These are phyloP conservation scores for Thunnus thynnus DNA, from an alignment of 2,113 vertebrate genomes.

Conservation along the genomic window DNA sequence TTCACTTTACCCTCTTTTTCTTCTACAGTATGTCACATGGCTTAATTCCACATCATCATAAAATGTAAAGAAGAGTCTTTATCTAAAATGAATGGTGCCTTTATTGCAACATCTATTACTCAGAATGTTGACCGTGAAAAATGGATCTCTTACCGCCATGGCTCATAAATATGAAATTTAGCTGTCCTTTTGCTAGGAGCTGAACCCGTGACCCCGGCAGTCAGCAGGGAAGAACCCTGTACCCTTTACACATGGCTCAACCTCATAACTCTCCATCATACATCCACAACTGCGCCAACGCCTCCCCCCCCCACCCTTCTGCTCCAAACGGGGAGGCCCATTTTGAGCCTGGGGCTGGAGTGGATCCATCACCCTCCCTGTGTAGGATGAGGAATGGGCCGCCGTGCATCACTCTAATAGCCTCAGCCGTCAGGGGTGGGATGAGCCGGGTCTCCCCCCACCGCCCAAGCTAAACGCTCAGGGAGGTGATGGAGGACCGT, in stretches of 20 bases:
- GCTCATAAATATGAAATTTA: slow-evolving; percentile 53
- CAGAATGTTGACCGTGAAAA: not conserved
- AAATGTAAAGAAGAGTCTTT: slow-evolving; percentile 20
- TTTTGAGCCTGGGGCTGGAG: slow-evolving; percentile 45
- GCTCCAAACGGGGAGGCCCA: slow-evolving; percentile 40
- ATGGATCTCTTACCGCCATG: not conserved
- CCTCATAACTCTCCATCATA: slow-evolving; percentile 70
- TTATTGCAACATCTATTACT: slow-evolving; percentile 27
- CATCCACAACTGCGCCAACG: slow-evolving; percentile 14
- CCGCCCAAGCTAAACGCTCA: slow-evolving; percentile 66
- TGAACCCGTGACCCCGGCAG: slow-evolving; percentile 35
- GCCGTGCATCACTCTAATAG: slow-evolving; percentile 79
- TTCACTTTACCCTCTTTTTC: slow-evolving; percentile 1
- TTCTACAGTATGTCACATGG: not conserved
- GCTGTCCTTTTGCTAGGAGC: slow-evolving; percentile 18
- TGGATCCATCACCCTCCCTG: slow-evolving; percentile 62
- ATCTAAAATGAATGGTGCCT: slow-evolving; percentile 32
- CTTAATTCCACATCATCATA: slow-evolving; percentile 35
- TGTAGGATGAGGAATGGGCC: slow-evolving; percentile 74
- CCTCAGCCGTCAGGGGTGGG: slow-evolving; percentile 64
- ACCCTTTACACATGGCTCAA: slow-evolving; percentile 32
- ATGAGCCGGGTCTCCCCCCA: slow-evolving; percentile 57
- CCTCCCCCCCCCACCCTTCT: not conserved
- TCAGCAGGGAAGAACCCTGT: slow-evolving; percentile 29
- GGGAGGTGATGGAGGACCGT: slow-evolving; percentile 72